Base-by-base conservation (phyloP, 2,888 invertebrate genomes). In the Horisme vitalbata region DNA sequence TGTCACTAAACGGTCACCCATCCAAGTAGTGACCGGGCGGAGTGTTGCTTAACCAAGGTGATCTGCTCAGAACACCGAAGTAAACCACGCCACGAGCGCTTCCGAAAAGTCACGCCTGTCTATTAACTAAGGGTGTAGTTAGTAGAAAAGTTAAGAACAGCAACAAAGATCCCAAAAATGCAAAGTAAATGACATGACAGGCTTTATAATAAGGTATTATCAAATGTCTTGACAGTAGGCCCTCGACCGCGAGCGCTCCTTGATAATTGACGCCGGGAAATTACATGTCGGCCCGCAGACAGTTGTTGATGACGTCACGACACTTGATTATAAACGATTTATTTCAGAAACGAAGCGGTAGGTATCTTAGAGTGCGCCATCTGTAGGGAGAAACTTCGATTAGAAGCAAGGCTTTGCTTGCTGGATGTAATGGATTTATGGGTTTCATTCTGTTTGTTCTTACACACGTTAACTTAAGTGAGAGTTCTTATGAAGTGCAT, bases 181-280 rank as follows among this genome's bases (percentile, higher is more conserved):
- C n/a, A n/a, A 32, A 44, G 41, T 53, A 38, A 45, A 52, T 41
- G 45, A 41, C 39, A 46, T 55, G 41, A 52, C 49, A 32, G 38
- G 35, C 34, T 36, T 50, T 44, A 74, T 75, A 79, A 78, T 74
- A 78, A 76, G 79, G 77, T 76, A 73, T 76, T 81, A 85, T 81
- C 79, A 77, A 79, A 71, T 69, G 73, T 71, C 77, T 77, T 71
- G 76, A 70, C 77, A 77, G 77, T 70, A 74, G 74, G 74, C 73
- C 61, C 78, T 79, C 79, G 75, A 79, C 80, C 79, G 79, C 79
- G 77, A 64, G 62, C 65, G 66, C 71, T 71, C 71, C 74, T 75
- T 83, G 76, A 87, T 86, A 88, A 88, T 88, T 88, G 88, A 87
- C 86, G 79, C 79, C 74, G 83, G 87, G 88, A 88, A 88, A 88